phyloP scores from a whole-genome alignment of 2,113 vertebrate species.

The Oxyura jamaicensis region DNA sequence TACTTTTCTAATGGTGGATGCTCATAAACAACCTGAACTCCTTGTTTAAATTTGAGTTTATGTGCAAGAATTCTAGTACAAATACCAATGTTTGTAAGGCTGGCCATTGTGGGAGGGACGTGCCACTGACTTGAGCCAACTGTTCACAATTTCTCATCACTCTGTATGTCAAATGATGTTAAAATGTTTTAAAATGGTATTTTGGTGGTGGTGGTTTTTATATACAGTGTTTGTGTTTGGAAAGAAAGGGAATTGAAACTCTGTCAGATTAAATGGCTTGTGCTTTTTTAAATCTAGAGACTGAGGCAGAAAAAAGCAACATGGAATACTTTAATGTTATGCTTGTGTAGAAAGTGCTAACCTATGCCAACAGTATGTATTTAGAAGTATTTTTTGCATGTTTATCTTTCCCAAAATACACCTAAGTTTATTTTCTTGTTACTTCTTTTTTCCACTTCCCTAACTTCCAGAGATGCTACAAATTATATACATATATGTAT shows the following conservation, averaged over 20 bases:
- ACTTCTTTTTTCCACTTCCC: background rate
- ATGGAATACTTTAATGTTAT: background rate
- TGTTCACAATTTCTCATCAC: background rate
- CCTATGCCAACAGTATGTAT: background rate
- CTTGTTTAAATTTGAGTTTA: background rate
- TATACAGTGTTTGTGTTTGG: background rate
- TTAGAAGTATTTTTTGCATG: background rate
- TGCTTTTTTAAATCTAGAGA: background rate
- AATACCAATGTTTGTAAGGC: background rate
- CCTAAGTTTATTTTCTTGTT: background rate
- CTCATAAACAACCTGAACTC: background rate
- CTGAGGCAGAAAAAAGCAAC: background rate
- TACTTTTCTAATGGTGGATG: background rate
- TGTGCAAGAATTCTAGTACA: rapidly evolving
- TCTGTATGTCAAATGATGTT: background rate
- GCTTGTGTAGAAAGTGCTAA: background rate
- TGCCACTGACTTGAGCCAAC: background rate
- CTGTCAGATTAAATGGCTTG: background rate
- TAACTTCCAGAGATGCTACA: background rate
- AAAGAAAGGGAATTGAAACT: background rate
- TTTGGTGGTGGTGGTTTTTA: too few species aligned
- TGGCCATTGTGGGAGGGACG: rapidly evolving
- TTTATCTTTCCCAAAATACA: background rate
- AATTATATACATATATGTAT: background rate
- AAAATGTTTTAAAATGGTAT: background rate